A percentile compares a stretch with the other conserved stretches of the same genome.
Conservation (phyloP, 2,888 invertebrate species). For the Peribatodes rhomboidaria region DNA sequence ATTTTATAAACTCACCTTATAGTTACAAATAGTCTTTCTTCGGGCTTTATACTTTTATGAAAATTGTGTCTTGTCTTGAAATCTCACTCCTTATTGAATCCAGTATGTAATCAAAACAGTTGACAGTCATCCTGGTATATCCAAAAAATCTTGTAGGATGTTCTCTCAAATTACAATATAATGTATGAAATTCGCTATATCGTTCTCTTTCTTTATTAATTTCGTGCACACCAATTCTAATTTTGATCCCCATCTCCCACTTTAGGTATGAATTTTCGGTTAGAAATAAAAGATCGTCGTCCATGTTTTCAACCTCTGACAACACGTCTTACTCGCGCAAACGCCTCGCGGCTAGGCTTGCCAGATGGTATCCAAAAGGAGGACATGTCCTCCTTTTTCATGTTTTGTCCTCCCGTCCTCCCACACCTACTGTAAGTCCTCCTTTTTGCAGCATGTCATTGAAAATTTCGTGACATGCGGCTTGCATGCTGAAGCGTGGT, state of each 20-base stretch:
- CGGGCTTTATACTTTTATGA: slow-evolving; percentile 45
- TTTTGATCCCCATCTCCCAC: slow-evolving; percentile 46
- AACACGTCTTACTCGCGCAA: slow-evolving; percentile 44
- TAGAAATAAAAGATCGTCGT: slow-evolving; percentile 48
- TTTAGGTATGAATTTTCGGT: slow-evolving; percentile 37
- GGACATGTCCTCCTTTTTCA: no score
- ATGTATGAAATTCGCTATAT: slow-evolving; percentile 48
- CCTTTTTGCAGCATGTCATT: no score
- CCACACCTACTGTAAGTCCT: no score
- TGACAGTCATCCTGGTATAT: slow-evolving; percentile 47
- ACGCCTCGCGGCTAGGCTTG: slow-evolving; percentile 45
- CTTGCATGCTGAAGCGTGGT: no score
- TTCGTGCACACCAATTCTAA: slow-evolving; percentile 49
- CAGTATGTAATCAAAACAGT: slow-evolving; percentile 47
- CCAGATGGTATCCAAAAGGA: no score
- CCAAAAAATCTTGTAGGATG: slow-evolving; percentile 48
- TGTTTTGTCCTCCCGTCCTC: no score
- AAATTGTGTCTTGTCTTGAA: slow-evolving; percentile 45
- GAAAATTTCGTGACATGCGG: no score
- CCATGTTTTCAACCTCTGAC: slow-evolving; percentile 39
- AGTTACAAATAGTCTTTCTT: slow-evolving; percentile 44
- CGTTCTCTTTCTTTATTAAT: slow-evolving; percentile 47
- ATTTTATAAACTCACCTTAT: slow-evolving; percentile 33
- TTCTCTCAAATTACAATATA: slow-evolving; percentile 49
- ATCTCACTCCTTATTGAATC: slow-evolving; percentile 49